Percentiles rank a stretch among this genome's conserved stretches.
Evolutionary conservation across 2,113 vertebrate species (phyloP).

Genomic region (Pandion haliaetus): DNA sequence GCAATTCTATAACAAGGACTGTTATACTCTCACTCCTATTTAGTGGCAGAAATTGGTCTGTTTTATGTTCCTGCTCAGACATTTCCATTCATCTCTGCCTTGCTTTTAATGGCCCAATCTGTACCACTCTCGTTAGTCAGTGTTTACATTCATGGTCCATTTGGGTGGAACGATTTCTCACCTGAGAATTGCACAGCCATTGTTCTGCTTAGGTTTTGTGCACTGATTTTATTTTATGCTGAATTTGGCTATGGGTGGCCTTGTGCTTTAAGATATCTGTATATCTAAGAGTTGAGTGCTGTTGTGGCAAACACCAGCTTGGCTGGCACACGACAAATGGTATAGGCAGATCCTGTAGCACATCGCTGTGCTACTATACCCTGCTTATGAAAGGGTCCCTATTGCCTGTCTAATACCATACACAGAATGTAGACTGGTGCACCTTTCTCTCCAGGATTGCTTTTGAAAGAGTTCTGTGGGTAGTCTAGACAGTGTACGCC

Average conservation of each 20-base stretch:
- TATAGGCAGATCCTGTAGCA: neutral
- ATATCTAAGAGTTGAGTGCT: neutral
- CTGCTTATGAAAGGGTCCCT: neutral
- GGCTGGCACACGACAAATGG: neutral
- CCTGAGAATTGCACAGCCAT: conserved; percentile 37
- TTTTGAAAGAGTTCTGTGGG: neutral
- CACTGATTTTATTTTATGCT: neutral
- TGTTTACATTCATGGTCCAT: conserved; percentile 40
- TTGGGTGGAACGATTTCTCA: conserved; percentile 60
- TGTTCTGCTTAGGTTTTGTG: neutral
- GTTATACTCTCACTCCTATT: conserved; percentile 55
- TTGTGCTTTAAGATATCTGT: neutral
- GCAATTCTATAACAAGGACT: conserved; percentile 53
- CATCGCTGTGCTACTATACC: neutral
- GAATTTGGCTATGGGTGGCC: neutral
- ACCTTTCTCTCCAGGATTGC: neutral
- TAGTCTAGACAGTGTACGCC: neutral
- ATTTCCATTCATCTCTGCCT: conserved; percentile 59
- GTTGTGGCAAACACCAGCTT: neutral
- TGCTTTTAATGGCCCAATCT: conserved; percentile 54
- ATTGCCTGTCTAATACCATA: neutral
- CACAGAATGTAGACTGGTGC: too few relatives aligned
- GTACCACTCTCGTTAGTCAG: neutral
- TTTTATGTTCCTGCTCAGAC: conserved; percentile 59
- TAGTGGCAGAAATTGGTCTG: conserved; percentile 60